These are phyloP conservation scores for Phyllotreta cruciferae DNA, from an alignment of 2,888 invertebrate genomes.

Conservation along the genomic window DNA sequence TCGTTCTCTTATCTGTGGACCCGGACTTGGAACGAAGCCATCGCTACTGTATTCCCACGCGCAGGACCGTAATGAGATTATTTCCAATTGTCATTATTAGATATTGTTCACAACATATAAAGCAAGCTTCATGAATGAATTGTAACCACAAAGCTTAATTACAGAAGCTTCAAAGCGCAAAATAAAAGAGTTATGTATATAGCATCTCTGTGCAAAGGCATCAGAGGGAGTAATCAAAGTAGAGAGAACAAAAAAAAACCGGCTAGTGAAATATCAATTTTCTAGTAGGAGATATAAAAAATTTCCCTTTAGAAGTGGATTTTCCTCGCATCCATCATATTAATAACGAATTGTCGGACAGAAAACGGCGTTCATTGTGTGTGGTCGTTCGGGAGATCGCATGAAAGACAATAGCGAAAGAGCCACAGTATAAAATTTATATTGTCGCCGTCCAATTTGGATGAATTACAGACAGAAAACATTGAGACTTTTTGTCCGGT, in stretches of 20 bases:
- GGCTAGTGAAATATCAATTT: too few species aligned
- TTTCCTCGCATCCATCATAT: too few species aligned
- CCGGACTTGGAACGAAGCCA: slow-evolving; percentile 1
- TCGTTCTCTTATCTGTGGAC: slow-evolving; percentile 29
- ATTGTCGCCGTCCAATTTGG: slow-evolving; percentile 54
- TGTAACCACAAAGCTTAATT: neutral
- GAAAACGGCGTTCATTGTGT: slow-evolving; percentile 40
- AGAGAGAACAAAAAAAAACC: too few species aligned
- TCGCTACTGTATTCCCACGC: slow-evolving; percentile 29
- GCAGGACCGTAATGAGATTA: slow-evolving; percentile 6
- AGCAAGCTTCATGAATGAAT: slow-evolving; percentile 6
- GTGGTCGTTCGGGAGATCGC: slow-evolving; percentile 45
- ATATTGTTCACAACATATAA: neutral
- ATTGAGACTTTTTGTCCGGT: slow-evolving; percentile 48
- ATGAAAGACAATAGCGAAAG: slow-evolving; percentile 47
- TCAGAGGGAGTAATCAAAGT: too few species aligned
- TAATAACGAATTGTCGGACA: slow-evolving; percentile 3
- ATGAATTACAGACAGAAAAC: slow-evolving; percentile 55
- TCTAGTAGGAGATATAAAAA: too few species aligned
- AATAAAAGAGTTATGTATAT: too few species aligned
- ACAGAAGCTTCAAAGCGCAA: neutral
- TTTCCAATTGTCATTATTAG: neutral
- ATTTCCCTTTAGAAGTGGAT: too few species aligned
- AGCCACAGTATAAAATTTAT: slow-evolving; percentile 49
- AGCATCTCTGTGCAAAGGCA: too few species aligned